Conservation (phyloP, 2,888 invertebrate genomes). For the Mayetiola destructor region DNA sequence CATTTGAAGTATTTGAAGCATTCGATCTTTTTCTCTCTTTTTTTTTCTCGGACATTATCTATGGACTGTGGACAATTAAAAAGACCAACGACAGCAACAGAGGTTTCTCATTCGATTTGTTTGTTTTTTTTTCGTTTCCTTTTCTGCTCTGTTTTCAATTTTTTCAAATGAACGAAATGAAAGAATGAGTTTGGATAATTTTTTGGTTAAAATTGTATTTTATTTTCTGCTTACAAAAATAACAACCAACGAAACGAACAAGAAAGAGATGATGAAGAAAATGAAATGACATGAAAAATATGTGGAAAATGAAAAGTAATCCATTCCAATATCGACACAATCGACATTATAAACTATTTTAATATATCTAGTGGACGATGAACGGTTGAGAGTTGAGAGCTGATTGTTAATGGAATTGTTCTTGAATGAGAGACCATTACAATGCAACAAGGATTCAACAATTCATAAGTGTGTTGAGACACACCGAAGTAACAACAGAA, state of each 20-base stretch:
- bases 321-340: no score
- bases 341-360: no score
- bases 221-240: conserved; percentile 1
- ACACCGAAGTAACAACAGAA: no score
- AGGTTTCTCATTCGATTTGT: no score
- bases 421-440: no score
- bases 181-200: no score
- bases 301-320: conserved; percentile 8
- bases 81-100: not conserved
- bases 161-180: no score
- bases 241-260: not conserved
- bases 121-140: not conserved
- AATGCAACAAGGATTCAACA: conserved; percentile 1
- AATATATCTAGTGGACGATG: no score
- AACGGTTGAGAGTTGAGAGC: not conserved
- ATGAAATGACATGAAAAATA: not conserved
- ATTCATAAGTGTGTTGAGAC: not conserved
- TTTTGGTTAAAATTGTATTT: no score
- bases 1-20: no score
- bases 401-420: not conserved
- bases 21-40: not conserved
- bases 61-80: conserved; percentile 9
- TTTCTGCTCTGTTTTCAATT: not conserved
- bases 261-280: no score
- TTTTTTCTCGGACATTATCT: no score